Conservation (phyloP, 2,113 vertebrate species). For the Clarias gariepinus region DNA sequence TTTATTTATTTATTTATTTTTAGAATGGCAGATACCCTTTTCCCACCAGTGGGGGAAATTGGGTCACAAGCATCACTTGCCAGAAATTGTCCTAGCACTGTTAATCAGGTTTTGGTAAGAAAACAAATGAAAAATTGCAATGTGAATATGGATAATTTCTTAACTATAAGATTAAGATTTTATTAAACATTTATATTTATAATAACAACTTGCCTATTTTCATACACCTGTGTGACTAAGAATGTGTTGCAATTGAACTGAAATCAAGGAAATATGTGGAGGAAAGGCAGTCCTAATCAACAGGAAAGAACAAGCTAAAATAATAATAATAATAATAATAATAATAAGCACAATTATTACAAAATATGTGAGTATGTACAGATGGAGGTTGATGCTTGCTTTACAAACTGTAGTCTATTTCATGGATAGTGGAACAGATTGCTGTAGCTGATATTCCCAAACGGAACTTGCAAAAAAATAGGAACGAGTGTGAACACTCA, state of each 20-base stretch:
- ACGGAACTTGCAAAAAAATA: neutral
- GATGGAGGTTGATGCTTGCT: neutral
- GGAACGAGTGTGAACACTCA: neutral
- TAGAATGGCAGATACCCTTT: neutral
- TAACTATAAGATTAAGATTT: neutral
- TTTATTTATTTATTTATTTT: neutral
- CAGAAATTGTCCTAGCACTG: neutral
- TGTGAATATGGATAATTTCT: neutral
- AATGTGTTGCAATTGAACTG: neutral
- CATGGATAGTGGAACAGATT: neutral
- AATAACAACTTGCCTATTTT: conserved; percentile 8
- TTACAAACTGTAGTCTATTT: conserved; percentile 10
- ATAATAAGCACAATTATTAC: conserved; percentile 8
- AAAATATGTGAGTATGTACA: neutral
- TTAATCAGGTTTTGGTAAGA: neutral
- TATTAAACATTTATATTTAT: neutral
- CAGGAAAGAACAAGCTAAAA: neutral
- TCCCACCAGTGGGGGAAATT: neutral
- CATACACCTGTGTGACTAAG: neutral
- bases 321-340: too few species aligned
- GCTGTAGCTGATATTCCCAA: conserved; percentile 1
- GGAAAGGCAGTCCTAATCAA: neutral
- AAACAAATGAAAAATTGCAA: conserved; percentile 14
- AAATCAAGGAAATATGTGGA: neutral
- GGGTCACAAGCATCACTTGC: neutral